phyloP scores from a whole-genome alignment of 2,113 vertebrate genomes.

The Lophotis ruficrista region DNA sequence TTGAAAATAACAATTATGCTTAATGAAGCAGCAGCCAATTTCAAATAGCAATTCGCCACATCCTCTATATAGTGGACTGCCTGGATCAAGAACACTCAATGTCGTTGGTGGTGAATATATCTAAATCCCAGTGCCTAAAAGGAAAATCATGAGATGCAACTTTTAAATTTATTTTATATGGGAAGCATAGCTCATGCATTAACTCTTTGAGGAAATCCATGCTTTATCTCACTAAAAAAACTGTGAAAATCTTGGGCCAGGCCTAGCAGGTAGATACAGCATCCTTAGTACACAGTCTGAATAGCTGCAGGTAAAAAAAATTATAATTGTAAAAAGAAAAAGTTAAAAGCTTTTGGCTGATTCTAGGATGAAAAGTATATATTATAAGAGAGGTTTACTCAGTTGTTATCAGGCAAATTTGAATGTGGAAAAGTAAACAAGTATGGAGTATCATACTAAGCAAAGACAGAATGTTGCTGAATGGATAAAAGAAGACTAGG shows the following conservation, averaged over 20 bases:
- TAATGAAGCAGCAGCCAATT: background rate
- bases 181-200: background rate
- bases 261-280: background rate
- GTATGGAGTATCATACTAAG: background rate
- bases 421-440: background rate
- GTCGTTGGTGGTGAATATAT: background rate
- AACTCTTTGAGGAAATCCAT: background rate
- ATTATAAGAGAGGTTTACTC: background rate
- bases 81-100: background rate
- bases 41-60: background rate
- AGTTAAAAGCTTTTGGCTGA: background rate
- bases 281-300: background rate
- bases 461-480: background rate
- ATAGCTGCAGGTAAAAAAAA: background rate
- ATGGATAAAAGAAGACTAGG: background rate
- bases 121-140: background rate
- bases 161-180: background rate
- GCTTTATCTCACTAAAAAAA: background rate
- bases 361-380: background rate
- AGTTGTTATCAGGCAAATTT: background rate
- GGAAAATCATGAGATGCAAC: background rate
- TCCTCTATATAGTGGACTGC: background rate
- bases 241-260: background rate
- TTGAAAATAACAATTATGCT: background rate
- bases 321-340: background rate